Base-by-base conservation (phyloP, 1,140 invertebrate genomes). In the Eriocheir sinensis region DNA sequence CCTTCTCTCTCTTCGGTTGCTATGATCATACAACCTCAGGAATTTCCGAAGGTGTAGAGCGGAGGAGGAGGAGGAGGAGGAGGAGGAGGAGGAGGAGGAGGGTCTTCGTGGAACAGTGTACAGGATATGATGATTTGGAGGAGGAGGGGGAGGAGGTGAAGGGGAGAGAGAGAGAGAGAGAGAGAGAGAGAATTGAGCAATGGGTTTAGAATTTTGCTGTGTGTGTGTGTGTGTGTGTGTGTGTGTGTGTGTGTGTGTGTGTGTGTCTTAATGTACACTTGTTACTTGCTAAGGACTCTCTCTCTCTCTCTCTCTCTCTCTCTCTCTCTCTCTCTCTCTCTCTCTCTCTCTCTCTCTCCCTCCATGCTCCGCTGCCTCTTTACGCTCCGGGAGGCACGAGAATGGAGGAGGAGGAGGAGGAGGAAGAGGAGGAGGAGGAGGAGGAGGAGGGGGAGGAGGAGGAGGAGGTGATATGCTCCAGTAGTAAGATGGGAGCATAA, bases 171-270 rank as follows among this genome's bases (percentile, higher is more conserved):
- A 53, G 34, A 89, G 86, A 44, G 34, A 30, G 36, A 40, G 86
- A 41, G 34, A 38, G 36, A 41, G 86, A 38, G 89, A 48, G 40
- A n/a, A 3, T 86, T 41, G 34, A 41, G 83, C 83, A 86, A 38
- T 15, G 30, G 36, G 36, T 27, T 86, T 15, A 40, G 36, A 15
- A 40, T 38, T 2, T 34, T 9, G 8, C 53, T 27, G 0, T 30
- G n/a, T 36, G 15, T 86, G 85, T 38, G 0, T 38, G 85, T 86
- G 2, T 38, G 85, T 86, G 17, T 86, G 83, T 86, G 30, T 86
- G 85, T 86, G 85, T 34, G 85, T 86, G 32, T 86, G 6, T 86
- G 34, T 34, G 83, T 86, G 34, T 86, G 85, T 86, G 85, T 86
- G 34, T 86, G 30, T 86, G 85, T 86, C 6, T 86, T 30, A 36